Conservation (phyloP, 2,888 invertebrate species). For the Synergus itoensis region DNA sequence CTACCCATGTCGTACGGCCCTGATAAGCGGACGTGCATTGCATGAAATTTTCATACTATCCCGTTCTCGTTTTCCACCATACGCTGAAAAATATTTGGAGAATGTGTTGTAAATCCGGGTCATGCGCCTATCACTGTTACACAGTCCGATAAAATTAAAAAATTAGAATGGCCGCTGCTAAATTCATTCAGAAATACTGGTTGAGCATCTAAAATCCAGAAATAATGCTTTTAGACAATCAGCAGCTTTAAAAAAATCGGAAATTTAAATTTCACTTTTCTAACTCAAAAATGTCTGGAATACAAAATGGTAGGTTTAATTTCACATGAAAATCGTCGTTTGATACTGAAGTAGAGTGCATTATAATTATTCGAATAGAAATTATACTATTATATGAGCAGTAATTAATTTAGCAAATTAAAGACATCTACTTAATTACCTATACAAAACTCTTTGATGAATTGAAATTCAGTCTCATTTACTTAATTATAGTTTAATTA, state of each 20-base stretch:
- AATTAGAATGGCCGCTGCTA: neutral
- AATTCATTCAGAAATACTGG: neutral
- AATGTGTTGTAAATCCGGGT: constrained; percentile 10
- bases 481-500: no score
- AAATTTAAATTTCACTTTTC: neutral
- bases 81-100: constrained; percentile 4
- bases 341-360: no score
- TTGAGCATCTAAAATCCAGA: neutral
- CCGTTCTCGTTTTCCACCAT: neutral
- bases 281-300: no score
- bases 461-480: no score
- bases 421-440: no score
- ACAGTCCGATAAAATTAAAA: neutral
- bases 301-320: no score
- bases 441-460: no score
- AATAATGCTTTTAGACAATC: neutral
- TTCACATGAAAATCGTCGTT: no score
- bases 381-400: no score
- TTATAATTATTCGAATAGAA: no score
- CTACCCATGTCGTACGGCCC: neutral
- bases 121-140: neutral
- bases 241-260: neutral
- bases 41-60: neutral
- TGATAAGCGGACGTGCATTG: constrained; percentile 17
- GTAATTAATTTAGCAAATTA: no score